These are phyloP conservation scores for Beroe forskalii DNA, from an alignment of 37 sponge, comb jelly and placozoan species.

Conservation along the genomic window DNA sequence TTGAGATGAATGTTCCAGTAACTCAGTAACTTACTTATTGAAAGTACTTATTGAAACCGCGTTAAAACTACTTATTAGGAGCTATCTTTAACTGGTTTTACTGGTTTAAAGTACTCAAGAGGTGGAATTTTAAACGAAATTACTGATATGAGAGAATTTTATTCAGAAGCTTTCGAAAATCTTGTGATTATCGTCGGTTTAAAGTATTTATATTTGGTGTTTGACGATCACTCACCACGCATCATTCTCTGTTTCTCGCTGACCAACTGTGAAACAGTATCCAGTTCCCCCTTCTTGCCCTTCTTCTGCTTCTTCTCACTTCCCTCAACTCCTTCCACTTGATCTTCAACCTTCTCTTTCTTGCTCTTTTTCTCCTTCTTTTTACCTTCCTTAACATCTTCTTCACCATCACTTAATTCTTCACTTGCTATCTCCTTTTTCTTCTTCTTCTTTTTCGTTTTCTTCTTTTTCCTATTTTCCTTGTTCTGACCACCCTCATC, in stretches of 20 bases:
- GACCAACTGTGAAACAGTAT: not conserved
- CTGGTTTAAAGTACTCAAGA: too few relatives aligned
- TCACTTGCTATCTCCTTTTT: not conserved
- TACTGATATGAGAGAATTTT: too few relatives aligned
- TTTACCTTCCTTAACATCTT: not conserved
- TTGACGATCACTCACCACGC: too few relatives aligned
- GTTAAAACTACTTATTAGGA: too few relatives aligned
- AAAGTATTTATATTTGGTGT: too few relatives aligned
- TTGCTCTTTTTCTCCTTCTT: not conserved
- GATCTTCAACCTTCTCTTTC: not conserved
- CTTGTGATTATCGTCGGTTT: too few relatives aligned
- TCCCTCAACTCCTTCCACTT: not conserved
- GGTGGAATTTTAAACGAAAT: too few relatives aligned
- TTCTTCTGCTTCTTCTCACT: not conserved
- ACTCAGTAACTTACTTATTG: too few relatives aligned
- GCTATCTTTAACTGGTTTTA: too few relatives aligned
- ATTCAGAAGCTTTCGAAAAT: too few relatives aligned
- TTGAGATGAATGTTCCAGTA: too few relatives aligned
- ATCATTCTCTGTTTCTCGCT: slow-evolving; percentile 51
- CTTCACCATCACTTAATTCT: not conserved
- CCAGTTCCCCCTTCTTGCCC: not conserved
- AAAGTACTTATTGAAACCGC: too few relatives aligned
- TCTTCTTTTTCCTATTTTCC: not conserved
- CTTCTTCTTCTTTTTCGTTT: slow-evolving; percentile 3
- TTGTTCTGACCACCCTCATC: not conserved